Percentiles rank a stretch among this genome's conserved stretches.
These are phyloP conservation scores for Meghimatium bilineatum DNA, from an alignment of 2,888 invertebrate species.

Conservation along the genomic window DNA sequence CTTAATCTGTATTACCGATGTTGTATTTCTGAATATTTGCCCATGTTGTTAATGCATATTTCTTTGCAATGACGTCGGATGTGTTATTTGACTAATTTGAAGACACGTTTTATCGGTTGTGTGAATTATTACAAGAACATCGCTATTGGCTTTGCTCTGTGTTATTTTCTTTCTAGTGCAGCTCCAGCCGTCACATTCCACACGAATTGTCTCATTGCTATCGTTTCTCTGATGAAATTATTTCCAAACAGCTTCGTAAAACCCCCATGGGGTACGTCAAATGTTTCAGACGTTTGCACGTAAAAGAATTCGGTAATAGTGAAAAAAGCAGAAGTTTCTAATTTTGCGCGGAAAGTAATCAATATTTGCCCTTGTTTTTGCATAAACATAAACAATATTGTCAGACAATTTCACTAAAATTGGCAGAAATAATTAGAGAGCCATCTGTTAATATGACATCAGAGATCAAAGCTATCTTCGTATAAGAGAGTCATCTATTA, in stretches of 20 bases:
- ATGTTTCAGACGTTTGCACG: not conserved
- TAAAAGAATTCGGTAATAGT: not conserved
- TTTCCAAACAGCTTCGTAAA: not conserved
- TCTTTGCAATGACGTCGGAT: no score
- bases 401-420: not conserved
- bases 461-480: no score
- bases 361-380: not conserved
- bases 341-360: not conserved
- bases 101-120: no score
- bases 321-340: not conserved
- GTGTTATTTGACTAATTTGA: no score
- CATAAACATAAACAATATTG: not conserved
- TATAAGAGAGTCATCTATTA: no score
- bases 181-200: not conserved
- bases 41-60: no score
- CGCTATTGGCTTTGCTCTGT: no score
- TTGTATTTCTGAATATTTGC: no score
- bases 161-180: not conserved
- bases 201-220: not conserved
- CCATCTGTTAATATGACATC: no score
- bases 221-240: not conserved
- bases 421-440: not conserved
- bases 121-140: no score
- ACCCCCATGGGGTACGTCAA: not conserved
- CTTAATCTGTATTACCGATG: not conserved